Evolutionary conservation across 2,113 vertebrate species (phyloP).

Genomic region (Hiodon alosoides): DNA sequence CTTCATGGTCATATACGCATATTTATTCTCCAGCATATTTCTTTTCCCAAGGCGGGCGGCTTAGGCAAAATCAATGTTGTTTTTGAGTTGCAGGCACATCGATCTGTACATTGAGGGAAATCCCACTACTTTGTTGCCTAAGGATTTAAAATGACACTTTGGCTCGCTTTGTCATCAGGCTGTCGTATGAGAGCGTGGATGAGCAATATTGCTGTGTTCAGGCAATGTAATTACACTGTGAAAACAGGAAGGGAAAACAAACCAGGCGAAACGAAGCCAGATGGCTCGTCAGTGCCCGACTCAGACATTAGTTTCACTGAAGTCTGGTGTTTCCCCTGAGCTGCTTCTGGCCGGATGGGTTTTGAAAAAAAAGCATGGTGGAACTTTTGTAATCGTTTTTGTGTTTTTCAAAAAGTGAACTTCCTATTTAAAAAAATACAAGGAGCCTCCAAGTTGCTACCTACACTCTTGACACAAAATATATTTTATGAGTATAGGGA

Average conservation of each 20-base stretch:
- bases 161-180: conserved; percentile 4
- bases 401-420: too few relatives aligned
- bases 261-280: conserved; percentile 5
- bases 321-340: not conserved
- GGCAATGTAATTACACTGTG: not conserved
- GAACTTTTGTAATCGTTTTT: too few relatives aligned
- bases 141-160: not conserved
- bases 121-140: not conserved
- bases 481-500: too few relatives aligned
- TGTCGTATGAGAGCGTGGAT: not conserved
- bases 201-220: not conserved
- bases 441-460: too few relatives aligned
- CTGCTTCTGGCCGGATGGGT: too few relatives aligned
- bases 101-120: not conserved
- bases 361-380: too few relatives aligned
- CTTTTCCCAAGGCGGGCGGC: not conserved
- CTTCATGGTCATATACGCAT: not conserved
- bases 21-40: not conserved
- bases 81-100: not conserved
- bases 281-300: not conserved
- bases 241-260: conserved; percentile 5
- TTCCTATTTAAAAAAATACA: too few relatives aligned
- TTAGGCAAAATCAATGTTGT: not conserved
- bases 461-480: too few relatives aligned
- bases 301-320: not conserved